Base-by-base conservation (phyloP, 1,140 invertebrate genomes). In the Ips typographus region DNA sequence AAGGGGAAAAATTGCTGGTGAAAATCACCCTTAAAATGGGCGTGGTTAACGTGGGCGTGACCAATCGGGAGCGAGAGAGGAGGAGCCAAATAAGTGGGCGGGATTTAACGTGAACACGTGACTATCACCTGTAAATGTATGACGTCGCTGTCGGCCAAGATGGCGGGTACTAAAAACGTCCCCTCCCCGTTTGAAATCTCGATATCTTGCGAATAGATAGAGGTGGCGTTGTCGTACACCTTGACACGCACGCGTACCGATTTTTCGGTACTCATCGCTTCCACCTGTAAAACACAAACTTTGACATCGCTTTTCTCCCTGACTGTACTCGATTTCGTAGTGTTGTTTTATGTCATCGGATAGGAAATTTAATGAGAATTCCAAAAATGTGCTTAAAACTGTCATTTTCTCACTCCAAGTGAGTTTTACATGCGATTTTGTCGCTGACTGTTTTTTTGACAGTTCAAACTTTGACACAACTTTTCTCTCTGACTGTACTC, bases 191-290 rank as follows among this genome's bases (percentile, higher is more conserved):
- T 84, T 0, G 85, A 82, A 78, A 88, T 87, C 76, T 88, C 87
- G 36, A 88, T 87, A 71, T 88, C 86, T 75, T 88, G 87, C 70
- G 86, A 88, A 77, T 88, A 88, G 72, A 88, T 88, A 42, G 86
- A 85, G 2, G 87, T 88, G 8, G 84, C 84, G 77, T 87, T 86
- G 71, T 88, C 87, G 71, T 87, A 86, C 2, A 88, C 82, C 78
- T 87, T 87, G 0, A 88, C 86, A 1, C 86, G 82, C 2, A 88
- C 87, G 51, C 86, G 80, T 2, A 88, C 85, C 4, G 82, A 82
- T 74, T 86, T 86, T 75, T 88, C 87, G 0, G 86, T 87, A 66
- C 86, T 88, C 77, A 88, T 84, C 42, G 86, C 86, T 83, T 88
- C 86, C 1, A 88, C 86, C 87, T 88, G 77, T 2, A 78, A 81